Percentiles rank a stretch among this genome's conserved stretches.
Evolutionary conservation across 2,888 invertebrate genomes (phyloP).

Genomic region (Cheiracanthium punctorium): DNA sequence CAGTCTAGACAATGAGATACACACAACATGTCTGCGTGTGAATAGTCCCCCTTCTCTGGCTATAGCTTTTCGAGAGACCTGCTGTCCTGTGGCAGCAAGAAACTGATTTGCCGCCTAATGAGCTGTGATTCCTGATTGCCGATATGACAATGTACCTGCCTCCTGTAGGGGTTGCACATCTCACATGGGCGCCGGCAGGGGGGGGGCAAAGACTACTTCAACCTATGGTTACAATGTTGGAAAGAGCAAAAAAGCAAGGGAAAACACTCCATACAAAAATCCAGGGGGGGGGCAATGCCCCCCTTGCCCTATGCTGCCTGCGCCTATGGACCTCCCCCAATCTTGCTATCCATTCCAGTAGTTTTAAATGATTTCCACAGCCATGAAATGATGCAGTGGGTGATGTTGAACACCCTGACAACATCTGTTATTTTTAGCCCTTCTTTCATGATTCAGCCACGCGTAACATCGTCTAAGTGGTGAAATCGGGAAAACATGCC

Average conservation of each 20-base stretch:
- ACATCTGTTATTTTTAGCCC: conserved; percentile 19
- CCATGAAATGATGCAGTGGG: not conserved
- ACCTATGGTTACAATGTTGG: too few species aligned
- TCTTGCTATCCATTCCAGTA: conserved; percentile 21
- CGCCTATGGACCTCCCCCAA: too few species aligned
- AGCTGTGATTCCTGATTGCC: conserved; percentile 10
- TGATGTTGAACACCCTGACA: conserved; percentile 21
- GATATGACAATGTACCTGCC: conserved; percentile 11
- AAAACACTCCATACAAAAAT: too few species aligned
- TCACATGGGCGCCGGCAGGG: not conserved
- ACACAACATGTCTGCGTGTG: conserved; percentile 7
- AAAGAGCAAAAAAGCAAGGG: too few species aligned
- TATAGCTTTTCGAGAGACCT: conserved; percentile 10
- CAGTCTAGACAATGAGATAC: not conserved
- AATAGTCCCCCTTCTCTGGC: conserved; percentile 6
- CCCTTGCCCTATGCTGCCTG: too few species aligned
- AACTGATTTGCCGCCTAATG: not conserved
- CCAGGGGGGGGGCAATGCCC: too few species aligned
- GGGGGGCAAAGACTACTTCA: too few species aligned
- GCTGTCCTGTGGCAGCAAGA: conserved; percentile 5
- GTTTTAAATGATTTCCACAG: conserved; percentile 19
- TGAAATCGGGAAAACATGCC: not conserved
- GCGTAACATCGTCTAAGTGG: not conserved
- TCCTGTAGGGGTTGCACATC: not conserved
- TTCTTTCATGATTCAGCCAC: not conserved